Evolutionary conservation across 2,113 vertebrate species (phyloP).

Genomic region (western clawed frog (Xenopus tropicalis)): UCB_Xtro_10.0 CM004445.2:93710501-93711000

Average conservation of each 20-base stretch:
- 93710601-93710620: background rate
- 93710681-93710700: background rate
- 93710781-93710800: background rate
- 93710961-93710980: no score
- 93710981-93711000: no score
- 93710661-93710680: constrained; percentile 2
- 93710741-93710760: background rate
- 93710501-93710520: background rate
- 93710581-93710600: constrained; percentile 2
- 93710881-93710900: no score
- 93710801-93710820: no score
- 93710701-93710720: background rate
- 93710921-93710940: no score
- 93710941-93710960: no score
- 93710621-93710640: background rate
- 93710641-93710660: background rate
- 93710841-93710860: no score
- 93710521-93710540: background rate
- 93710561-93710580: background rate
- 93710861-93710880: no score
- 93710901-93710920: no score
- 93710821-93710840: no score
- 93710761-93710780: background rate
- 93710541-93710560: background rate
- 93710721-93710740: background rate